phyloP scores from a whole-genome alignment of 2,888 invertebrate genomes.

The Macrosoma leucophasiata region DNA sequence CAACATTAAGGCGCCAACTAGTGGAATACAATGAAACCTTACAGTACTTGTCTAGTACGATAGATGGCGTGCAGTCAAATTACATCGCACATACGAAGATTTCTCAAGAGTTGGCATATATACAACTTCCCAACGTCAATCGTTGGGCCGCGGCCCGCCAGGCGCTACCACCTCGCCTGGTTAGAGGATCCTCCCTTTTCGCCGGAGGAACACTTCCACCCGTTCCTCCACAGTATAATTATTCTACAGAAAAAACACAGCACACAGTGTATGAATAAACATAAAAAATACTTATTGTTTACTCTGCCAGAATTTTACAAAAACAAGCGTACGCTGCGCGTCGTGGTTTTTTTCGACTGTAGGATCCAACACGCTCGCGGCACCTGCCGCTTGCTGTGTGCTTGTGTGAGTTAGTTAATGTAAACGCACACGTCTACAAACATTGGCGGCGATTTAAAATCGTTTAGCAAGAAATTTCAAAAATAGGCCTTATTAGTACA shows the following conservation, averaged over 20 bases:
- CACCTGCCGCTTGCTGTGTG: conserved; percentile 16
- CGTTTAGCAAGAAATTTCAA: conserved; percentile 18
- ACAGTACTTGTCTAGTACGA: too few species aligned
- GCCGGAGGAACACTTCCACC: too few species aligned
- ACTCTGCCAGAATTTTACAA: conserved; percentile 20
- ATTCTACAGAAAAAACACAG: conserved; percentile 9
- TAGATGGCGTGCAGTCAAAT: too few species aligned
- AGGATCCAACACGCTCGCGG: conserved; percentile 15
- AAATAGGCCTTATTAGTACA: conserved; percentile 18
- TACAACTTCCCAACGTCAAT: too few species aligned
- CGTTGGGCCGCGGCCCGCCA: too few species aligned
- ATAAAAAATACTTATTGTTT: conserved; percentile 20
- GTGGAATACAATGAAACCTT: too few species aligned
- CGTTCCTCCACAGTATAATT: too few species aligned
- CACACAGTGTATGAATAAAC: conserved; percentile 15
- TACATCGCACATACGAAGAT: too few species aligned
- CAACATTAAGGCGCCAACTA: too few species aligned
- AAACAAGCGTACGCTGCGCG: conserved; percentile 23
- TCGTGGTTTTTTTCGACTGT: conserved; percentile 17
- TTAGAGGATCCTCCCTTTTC: too few species aligned
- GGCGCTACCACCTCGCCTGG: too few species aligned
- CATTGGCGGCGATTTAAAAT: conserved; percentile 16
- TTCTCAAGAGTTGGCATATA: too few species aligned
- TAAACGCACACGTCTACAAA: conserved; percentile 19
- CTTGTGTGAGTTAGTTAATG: conserved; percentile 20